These are phyloP conservation scores for Gymnoscelis rufifasciata DNA, from an alignment of 2,888 invertebrate species.

Conservation along the genomic window DNA sequence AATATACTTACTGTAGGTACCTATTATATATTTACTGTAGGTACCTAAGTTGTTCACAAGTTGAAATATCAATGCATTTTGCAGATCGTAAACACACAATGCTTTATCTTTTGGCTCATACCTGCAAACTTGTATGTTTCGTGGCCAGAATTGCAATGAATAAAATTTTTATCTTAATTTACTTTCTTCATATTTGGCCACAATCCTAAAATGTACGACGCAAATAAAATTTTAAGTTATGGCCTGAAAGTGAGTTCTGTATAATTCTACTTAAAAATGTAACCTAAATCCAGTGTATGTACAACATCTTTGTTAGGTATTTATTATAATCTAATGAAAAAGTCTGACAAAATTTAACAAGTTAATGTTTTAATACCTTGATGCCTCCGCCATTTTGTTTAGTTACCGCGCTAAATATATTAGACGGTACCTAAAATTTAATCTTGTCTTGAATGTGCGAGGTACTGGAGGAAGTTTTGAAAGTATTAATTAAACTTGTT, in stretches of 20 bases:
- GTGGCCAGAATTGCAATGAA: slow-evolving; percentile 26
- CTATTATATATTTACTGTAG: too few species aligned
- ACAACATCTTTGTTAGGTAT: neutral
- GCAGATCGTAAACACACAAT: slow-evolving; percentile 6
- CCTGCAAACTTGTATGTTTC: slow-evolving; percentile 25
- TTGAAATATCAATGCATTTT: slow-evolving; percentile 22
- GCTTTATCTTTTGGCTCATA: slow-evolving; percentile 22
- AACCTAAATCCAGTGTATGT: too few species aligned
- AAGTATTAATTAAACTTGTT: slow-evolving; percentile 29
- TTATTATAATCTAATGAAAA: neutral
- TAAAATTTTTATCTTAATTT: slow-evolving; percentile 17
- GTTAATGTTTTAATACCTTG: neutral
- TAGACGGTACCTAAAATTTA: slow-evolving; percentile 16
- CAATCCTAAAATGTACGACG: slow-evolving; percentile 7
- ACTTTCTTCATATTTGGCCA: slow-evolving; percentile 16
- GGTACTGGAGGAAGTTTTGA: slow-evolving; percentile 20
- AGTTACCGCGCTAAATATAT: neutral
- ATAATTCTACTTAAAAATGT: too few species aligned
- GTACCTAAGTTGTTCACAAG: too few species aligned
- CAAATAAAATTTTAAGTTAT: slow-evolving; percentile 11
- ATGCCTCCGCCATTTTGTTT: neutral
- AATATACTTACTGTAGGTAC: too few species aligned
- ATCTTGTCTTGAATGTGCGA: slow-evolving; percentile 22
- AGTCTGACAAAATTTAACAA: too few species aligned
- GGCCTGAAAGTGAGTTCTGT: too few species aligned